A percentile compares a stretch with the other conserved stretches of the same genome.
These are phyloP conservation scores for Tiphia femorata DNA, from an alignment of 2,888 invertebrate species.

Conservation along the genomic window DNA sequence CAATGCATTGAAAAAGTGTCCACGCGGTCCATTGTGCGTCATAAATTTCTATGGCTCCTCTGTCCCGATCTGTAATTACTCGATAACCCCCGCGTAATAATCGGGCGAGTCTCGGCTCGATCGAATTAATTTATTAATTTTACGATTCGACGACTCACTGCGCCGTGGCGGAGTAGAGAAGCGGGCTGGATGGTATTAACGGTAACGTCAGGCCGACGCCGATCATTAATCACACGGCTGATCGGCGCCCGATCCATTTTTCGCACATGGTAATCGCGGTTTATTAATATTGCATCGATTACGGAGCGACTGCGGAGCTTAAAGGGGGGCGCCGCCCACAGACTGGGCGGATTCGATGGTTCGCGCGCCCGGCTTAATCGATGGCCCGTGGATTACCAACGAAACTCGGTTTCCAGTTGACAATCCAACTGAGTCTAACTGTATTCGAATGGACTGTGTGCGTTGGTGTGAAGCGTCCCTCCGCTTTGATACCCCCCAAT, in stretches of 20 bases:
- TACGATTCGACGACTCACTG: conserved; percentile 44
- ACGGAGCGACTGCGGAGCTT: conserved; percentile 8
- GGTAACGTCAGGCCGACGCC: conserved; percentile 3
- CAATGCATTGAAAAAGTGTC: no score
- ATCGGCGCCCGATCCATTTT: conserved; percentile 42
- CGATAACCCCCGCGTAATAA: no score
- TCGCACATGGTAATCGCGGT: conserved; percentile 47
- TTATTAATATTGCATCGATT: conserved; percentile 57
- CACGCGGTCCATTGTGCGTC: no score
- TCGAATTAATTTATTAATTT: conserved; percentile 51
- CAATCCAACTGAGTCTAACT: no score
- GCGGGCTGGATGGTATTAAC: conserved; percentile 16
- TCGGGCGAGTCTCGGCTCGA: no score
- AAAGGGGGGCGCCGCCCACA: conserved; percentile 10
- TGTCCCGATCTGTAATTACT: no score
- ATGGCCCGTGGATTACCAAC: conserved; percentile 38
- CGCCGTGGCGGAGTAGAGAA: conserved; percentile 26
- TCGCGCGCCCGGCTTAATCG: no score
- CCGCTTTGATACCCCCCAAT: conserved; percentile 33
- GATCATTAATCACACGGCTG: conserved; percentile 46
- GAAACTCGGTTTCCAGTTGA: no score
- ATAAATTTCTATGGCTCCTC: no score
- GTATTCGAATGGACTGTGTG: no score
- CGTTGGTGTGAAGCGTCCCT: no score
- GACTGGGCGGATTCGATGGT: no score